phyloP scores from a whole-genome alignment of 2,113 vertebrate genomes.

The Turnix velox region DNA sequence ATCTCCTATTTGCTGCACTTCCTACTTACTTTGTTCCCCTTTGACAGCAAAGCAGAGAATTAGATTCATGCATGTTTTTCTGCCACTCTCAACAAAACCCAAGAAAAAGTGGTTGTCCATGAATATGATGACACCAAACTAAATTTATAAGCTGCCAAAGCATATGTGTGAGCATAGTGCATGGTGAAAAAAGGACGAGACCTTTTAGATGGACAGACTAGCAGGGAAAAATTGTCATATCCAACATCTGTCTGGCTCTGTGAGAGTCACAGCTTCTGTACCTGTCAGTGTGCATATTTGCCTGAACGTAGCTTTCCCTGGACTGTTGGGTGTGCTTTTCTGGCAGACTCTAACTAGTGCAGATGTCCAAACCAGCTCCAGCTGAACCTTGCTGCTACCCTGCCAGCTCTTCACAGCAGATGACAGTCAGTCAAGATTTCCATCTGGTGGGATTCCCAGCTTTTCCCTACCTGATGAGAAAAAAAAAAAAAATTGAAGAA shows the following conservation, averaged over 20 bases:
- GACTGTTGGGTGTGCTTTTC: background rate
- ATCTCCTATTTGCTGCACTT: conserved; percentile 11
- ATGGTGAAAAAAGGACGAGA: background rate
- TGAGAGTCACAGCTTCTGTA: background rate
- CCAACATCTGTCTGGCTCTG: background rate
- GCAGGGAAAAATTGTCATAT: background rate
- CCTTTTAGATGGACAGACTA: background rate
- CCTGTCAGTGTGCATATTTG: background rate
- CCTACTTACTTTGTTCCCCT: background rate
- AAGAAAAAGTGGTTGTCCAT: background rate
- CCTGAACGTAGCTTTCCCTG: background rate
- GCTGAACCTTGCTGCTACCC: conserved; percentile 8
- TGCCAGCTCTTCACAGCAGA: conserved; percentile 28
- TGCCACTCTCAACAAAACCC: background rate
- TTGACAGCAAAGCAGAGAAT: background rate
- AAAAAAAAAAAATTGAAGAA: background rate
- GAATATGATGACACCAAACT: background rate
- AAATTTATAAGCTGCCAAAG: background rate
- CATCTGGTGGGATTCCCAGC: conserved; percentile 39
- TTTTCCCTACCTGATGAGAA: background rate
- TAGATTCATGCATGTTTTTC: background rate
- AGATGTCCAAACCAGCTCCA: conserved; percentile 41
- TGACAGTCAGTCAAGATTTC: conserved; percentile 44
- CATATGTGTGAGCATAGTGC: background rate
- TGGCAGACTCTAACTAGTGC: conserved; percentile 3